These are phyloP conservation scores for Carassius carassius DNA, from an alignment of 2,113 vertebrate species.

Conservation along the genomic window DNA sequence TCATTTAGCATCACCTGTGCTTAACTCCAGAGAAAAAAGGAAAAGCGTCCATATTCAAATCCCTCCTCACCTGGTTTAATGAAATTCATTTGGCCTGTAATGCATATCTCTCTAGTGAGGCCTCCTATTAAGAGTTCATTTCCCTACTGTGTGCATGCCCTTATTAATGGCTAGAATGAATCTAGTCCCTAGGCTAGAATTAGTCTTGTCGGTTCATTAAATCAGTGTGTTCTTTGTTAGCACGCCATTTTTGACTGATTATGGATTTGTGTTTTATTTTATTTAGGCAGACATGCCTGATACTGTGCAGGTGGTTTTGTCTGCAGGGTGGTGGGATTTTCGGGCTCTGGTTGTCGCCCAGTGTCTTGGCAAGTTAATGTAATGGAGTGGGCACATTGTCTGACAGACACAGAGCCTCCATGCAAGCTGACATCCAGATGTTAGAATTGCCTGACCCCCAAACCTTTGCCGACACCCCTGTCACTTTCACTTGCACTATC, in stretches of 20 bases:
- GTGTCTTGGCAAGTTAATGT: conserved; percentile 24
- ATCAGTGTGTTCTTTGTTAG: conserved; percentile 33
- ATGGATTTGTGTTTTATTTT: conserved; percentile 14
- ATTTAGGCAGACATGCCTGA: background rate
- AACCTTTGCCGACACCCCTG: conserved; percentile 58
- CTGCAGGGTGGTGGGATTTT: background rate
- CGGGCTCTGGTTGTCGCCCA: conserved; percentile 3
- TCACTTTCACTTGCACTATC: conserved; percentile 54
- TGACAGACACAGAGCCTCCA: conserved; percentile 43
- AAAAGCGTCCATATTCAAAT: conserved; percentile 31
- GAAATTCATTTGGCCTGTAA: conserved; percentile 40
- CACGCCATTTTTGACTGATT: conserved; percentile 23
- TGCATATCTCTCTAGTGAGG: conserved; percentile 41
- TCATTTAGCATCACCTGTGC: conserved; percentile 34
- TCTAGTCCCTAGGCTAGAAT: conserved; percentile 31
- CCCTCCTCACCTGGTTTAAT: conserved; percentile 43
- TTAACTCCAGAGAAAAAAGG: background rate
- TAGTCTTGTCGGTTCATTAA: conserved; percentile 25
- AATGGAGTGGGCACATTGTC: background rate
- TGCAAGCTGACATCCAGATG: conserved; percentile 64
- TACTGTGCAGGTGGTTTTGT: background rate
- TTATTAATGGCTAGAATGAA: conserved; percentile 38
- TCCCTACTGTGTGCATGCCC: conserved; percentile 26
- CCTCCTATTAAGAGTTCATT: conserved; percentile 33
- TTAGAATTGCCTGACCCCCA: conserved; percentile 53